Evolutionary conservation across 2,113 vertebrate genomes (phyloP).

Genomic region (Malurus elegans): DNA sequence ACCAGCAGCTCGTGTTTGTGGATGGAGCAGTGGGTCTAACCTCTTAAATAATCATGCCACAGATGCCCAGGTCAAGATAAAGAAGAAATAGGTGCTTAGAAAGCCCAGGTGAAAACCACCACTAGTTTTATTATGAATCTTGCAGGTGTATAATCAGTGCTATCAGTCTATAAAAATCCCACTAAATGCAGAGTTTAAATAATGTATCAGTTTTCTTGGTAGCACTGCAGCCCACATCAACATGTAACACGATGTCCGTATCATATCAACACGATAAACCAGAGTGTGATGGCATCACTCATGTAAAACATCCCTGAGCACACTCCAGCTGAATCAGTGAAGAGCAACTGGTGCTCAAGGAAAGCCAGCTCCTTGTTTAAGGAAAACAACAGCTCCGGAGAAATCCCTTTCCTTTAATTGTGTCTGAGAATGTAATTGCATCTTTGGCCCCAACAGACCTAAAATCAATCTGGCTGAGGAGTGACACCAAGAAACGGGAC

Average conservation of each 20-base stretch:
- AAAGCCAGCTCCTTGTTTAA: neutral
- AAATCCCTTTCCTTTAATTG: neutral
- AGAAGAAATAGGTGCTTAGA: neutral
- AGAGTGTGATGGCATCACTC: fast-evolving
- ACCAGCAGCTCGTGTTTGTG: neutral
- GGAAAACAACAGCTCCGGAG: neutral
- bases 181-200: neutral
- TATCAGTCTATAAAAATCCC: neutral
- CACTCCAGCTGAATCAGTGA: neutral
- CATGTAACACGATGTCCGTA: too few relatives aligned
- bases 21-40: neutral
- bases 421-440: neutral
- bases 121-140: neutral
- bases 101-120: neutral
- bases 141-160: neutral
- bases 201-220: fast-evolving
- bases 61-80: neutral
- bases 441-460: neutral
- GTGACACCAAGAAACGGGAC: neutral
- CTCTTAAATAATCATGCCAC: neutral
- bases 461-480: neutral
- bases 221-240: neutral
- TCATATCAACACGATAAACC: neutral
- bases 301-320: neutral
- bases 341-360: neutral